These are phyloP conservation scores for Cirrhinus mrigala DNA, from an alignment of 2,797 vertebrate genomes.

Conservation along the genomic window DNA sequence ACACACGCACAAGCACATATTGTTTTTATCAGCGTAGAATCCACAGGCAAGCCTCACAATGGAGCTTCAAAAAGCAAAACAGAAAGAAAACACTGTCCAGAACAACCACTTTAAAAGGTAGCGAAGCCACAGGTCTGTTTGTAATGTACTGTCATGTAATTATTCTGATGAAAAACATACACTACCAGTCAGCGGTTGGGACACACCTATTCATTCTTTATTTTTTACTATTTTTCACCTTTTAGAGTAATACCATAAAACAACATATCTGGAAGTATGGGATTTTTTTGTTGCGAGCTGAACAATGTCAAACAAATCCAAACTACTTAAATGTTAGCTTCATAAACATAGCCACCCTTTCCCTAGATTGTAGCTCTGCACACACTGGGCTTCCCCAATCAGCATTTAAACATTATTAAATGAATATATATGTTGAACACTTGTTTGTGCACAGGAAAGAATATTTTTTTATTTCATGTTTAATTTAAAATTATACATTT, in stretches of 20 bases:
- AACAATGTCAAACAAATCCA: background rate
- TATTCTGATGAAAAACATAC: conserved; percentile 24
- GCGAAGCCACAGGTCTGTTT: conserved; percentile 30
- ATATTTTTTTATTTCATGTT: background rate
- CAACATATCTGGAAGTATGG: background rate
- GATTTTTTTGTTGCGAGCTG: background rate
- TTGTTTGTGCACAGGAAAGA: background rate
- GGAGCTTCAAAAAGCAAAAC: conserved; percentile 46
- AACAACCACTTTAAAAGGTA: conserved; percentile 23
- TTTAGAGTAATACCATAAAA: conserved; percentile 1
- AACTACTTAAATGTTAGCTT: background rate
- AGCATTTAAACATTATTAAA: background rate
- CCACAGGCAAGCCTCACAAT: conserved; percentile 40
- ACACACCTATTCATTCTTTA: conserved; percentile 13
- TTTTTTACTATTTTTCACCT: background rate
- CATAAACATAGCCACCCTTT: background rate
- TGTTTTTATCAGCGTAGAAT: conserved; percentile 53
- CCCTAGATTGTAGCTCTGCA: background rate
- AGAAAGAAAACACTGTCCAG: conserved; percentile 38
- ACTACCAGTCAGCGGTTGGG: background rate
- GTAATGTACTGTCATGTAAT: conserved; percentile 12
- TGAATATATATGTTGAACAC: background rate
- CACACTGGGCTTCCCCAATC: background rate
- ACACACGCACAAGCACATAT: conserved; percentile 39
- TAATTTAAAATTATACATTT: background rate